Conservation (phyloP, 2,113 vertebrate genomes). For the Neolamprologus cancellatus region DNA sequence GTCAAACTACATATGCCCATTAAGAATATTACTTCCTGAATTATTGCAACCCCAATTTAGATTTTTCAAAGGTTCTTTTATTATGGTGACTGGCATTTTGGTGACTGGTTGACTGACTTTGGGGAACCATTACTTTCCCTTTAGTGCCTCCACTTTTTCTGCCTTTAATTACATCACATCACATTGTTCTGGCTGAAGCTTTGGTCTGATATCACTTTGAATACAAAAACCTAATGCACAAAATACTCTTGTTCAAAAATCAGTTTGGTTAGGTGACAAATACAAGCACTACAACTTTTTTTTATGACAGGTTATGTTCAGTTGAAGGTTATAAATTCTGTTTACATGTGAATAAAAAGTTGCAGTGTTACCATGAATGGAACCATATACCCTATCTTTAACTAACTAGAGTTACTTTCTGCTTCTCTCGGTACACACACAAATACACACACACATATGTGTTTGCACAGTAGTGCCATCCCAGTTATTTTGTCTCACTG, state of each 20-base stretch:
- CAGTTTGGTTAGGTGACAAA: background rate
- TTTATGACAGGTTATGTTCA: background rate
- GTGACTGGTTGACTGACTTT: background rate
- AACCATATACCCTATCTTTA: background rate
- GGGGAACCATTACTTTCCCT: background rate
- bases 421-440: background rate
- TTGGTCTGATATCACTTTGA: background rate
- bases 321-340: background rate
- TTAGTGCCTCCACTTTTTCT: rapidly evolving
- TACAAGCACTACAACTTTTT: background rate
- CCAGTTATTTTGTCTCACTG: constrained; percentile 10
- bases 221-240: background rate
- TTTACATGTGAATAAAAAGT: background rate
- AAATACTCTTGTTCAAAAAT: background rate
- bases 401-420: background rate
- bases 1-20: background rate
- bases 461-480: constrained; percentile 13
- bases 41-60: background rate
- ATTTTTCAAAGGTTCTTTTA: background rate
- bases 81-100: background rate
- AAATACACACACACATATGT: background rate
- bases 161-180: background rate
- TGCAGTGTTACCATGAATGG: background rate
- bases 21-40: background rate
- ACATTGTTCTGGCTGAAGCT: background rate